phyloP scores from a whole-genome alignment of 2,113 vertebrate genomes.

The Herpailurus yagouaroundi region DNA sequence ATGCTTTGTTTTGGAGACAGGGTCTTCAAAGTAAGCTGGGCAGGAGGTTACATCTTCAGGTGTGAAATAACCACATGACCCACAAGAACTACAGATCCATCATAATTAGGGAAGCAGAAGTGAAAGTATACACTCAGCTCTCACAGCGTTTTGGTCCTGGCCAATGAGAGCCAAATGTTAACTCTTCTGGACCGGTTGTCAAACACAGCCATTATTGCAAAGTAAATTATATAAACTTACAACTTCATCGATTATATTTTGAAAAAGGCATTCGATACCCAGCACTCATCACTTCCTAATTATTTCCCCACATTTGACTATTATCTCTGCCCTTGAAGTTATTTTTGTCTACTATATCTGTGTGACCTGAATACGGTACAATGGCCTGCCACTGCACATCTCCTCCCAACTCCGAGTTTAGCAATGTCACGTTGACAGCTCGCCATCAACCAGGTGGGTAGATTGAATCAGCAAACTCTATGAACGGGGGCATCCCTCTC shows the following conservation, averaged over 20 bases:
- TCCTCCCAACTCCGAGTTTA: neutral
- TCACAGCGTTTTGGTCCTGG: neutral
- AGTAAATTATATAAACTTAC: neutral
- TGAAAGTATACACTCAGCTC: neutral
- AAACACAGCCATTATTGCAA: neutral
- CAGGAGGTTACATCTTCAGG: neutral
- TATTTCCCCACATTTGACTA: neutral
- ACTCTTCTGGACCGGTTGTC: neutral
- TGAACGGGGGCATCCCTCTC: neutral
- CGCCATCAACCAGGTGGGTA: neutral
- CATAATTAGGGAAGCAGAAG: neutral
- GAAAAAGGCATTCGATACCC: neutral
- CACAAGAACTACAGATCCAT: neutral
- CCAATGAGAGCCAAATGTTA: neutral
- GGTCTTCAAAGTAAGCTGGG: neutral
- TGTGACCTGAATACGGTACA: neutral
- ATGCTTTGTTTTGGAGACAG: neutral
- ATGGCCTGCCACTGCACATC: rapidly evolving
- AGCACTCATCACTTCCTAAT: neutral
- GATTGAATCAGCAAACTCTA: constrained; percentile 14
- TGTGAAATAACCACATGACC: neutral
- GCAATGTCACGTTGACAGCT: neutral
- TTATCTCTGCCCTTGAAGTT: neutral
- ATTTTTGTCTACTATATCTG: neutral
- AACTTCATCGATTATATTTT: neutral